phyloP scores from a whole-genome alignment of 1,140 invertebrate species.

The Bicyclus anynana region DNA sequence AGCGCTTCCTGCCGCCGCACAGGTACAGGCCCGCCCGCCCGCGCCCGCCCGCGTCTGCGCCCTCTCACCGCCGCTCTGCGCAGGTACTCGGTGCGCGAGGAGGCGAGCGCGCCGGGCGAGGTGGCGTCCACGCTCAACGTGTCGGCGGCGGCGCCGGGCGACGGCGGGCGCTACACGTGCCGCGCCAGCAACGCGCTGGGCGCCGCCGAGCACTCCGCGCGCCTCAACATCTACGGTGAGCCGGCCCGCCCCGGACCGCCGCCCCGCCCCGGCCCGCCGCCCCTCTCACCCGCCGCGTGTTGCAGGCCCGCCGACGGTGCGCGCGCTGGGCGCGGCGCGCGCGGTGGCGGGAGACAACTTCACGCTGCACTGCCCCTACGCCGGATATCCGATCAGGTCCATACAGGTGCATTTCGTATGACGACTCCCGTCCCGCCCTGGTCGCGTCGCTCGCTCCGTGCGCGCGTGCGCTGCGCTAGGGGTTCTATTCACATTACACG shows the following conservation, averaged over 20 bases:
- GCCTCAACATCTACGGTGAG: slow-evolving; percentile 91
- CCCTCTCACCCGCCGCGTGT: not conserved
- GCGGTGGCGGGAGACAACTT: slow-evolving; percentile 88
- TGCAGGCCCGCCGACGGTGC: slow-evolving; percentile 88
- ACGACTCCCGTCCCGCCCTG: slow-evolving; percentile 49
- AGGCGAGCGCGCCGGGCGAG: slow-evolving; percentile 43
- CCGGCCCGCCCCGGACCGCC: no score
- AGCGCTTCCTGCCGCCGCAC: slow-evolving; percentile 50
- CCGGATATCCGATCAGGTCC: slow-evolving; percentile 89
- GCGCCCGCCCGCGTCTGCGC: no score
- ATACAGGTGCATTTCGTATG: slow-evolving; percentile 70
- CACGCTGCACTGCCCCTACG: slow-evolving; percentile 89
- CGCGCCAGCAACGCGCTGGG: slow-evolving; percentile 85
- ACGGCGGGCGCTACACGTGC: slow-evolving; percentile 90
- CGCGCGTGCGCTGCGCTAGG: no score
- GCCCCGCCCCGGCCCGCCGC: no score
- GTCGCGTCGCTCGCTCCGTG: no score
- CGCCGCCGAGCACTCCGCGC: slow-evolving; percentile 82
- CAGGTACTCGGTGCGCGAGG: slow-evolving; percentile 51
- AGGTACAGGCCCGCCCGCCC: slow-evolving; percentile 24
- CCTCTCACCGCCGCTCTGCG: not conserved
- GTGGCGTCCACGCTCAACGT: slow-evolving; percentile 59
- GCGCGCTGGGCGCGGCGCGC: slow-evolving; percentile 86
- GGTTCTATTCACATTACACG: no score
- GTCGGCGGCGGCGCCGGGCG: slow-evolving; percentile 83